Evolutionary conservation across 2,113 vertebrate species (phyloP).

Genomic region (Paralichthys olivaceus): DNA sequence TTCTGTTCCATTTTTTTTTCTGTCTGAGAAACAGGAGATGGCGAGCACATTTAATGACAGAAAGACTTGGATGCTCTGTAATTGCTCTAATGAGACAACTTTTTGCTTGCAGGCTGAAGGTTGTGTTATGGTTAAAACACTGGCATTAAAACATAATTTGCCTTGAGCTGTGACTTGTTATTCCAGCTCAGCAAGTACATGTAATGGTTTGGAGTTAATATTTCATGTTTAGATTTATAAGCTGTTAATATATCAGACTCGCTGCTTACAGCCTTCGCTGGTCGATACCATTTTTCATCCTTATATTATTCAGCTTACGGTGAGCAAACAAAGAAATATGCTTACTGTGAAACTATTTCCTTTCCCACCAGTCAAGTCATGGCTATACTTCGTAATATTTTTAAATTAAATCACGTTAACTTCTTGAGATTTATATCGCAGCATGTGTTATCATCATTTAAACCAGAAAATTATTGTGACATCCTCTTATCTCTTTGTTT

Average conservation of each 20-base stretch:
- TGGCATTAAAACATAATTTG: conserved; percentile 56
- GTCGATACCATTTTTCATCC: conserved; percentile 2
- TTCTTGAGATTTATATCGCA: not conserved
- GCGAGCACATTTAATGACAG: conserved; percentile 23
- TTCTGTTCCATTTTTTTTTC: not conserved
- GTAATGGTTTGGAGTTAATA: conserved; percentile 48
- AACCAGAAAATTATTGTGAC: not conserved
- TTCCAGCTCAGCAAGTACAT: conserved; percentile 31
- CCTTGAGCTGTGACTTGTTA: conserved; percentile 36
- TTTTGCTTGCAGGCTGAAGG: conserved; percentile 39
- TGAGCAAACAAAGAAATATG: not conserved
- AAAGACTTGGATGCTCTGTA: conserved; percentile 13
- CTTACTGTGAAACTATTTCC: not conserved
- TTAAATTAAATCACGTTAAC: not conserved
- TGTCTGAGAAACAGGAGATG: not conserved
- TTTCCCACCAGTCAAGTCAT: not conserved
- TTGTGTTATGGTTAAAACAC: conserved; percentile 44
- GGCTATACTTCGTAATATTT: not conserved
- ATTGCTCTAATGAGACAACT: conserved; percentile 40
- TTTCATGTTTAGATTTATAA: conserved; percentile 47
- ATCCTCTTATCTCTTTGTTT: not conserved
- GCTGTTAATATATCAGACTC: conserved; percentile 17
- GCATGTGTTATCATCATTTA: not conserved
- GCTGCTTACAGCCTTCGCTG: not conserved
- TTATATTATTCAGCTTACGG: conserved; percentile 8